phyloP scores from a whole-genome alignment of 2,797 vertebrate genomes.

The Sebastes goodei region DNA sequence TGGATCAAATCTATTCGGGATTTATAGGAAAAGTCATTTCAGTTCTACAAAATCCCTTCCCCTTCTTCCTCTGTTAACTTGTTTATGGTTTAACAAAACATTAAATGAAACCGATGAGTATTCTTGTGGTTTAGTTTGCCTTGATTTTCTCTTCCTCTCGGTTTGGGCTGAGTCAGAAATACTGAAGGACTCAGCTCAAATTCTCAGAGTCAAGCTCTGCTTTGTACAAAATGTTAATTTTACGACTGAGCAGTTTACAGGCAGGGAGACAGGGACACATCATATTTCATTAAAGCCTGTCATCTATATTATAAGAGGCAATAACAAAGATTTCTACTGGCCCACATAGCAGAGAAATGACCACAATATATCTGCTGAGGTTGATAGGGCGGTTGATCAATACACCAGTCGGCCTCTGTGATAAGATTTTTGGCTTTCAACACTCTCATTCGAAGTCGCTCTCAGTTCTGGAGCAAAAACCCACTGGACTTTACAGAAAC shows the following conservation, averaged over 20 bases:
- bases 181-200: background rate
- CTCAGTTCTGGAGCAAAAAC: constrained; percentile 25
- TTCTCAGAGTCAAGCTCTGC: background rate
- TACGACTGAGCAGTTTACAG: constrained; percentile 59
- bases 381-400: constrained; percentile 58
- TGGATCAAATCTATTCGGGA: background rate
- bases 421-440: constrained; percentile 45
- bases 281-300: constrained; percentile 57
- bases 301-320: constrained; percentile 46
- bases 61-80: background rate
- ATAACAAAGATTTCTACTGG: constrained; percentile 60
- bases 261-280: constrained; percentile 31
- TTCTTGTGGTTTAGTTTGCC: background rate
- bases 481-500: constrained; percentile 47
- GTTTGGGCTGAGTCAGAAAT: constrained; percentile 1
- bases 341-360: constrained; percentile 49
- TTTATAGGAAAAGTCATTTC: background rate
- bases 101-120: background rate
- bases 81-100: background rate
- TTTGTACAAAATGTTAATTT: constrained; percentile 59
- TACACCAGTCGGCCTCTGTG: constrained; percentile 31
- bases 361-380: constrained; percentile 57
- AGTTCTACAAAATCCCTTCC: background rate
- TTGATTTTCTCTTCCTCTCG: background rate
- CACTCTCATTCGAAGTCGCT: constrained; percentile 15